Conservation (phyloP, 1,140 invertebrate genomes). For the Pseudomyrmex pallidus region DNA sequence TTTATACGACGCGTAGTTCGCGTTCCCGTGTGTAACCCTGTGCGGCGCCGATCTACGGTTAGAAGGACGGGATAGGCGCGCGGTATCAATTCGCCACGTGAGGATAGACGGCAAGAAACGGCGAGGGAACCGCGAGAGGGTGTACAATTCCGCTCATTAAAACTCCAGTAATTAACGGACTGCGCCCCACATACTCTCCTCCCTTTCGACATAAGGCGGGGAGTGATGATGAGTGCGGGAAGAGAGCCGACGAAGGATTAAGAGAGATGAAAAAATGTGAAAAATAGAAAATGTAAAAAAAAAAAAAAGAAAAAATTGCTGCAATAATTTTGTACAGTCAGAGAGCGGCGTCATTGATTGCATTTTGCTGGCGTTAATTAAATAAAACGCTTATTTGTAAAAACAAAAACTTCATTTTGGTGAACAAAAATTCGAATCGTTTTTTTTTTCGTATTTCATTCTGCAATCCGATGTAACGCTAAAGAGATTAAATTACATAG, state of each 20-base stretch:
- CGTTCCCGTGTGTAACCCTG: slow-evolving; percentile 1
- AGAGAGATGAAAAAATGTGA: neutral
- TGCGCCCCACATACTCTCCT: slow-evolving; percentile 41
- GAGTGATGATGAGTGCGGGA: neutral
- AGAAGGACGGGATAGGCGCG: slow-evolving; percentile 52
- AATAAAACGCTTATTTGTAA: neutral
- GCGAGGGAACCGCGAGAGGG: slow-evolving; percentile 40
- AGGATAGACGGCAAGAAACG: slow-evolving; percentile 50
- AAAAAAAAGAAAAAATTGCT: slow-evolving; percentile 12
- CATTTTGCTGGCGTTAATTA: too few species aligned
- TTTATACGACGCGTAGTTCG: slow-evolving; percentile 1
- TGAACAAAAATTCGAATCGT: neutral
- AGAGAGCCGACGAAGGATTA: slow-evolving; percentile 14
- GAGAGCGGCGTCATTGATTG: neutral
- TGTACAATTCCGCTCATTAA: slow-evolving; percentile 74
- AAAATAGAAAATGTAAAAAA: neutral
- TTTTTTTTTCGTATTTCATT: neutral
- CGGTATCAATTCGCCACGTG: slow-evolving; percentile 65
- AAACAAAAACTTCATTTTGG: neutral
- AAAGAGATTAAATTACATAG: neutral
- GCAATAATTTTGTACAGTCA: neutral
- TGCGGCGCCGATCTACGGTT: slow-evolving; percentile 46
- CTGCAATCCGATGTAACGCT: neutral
- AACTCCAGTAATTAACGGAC: slow-evolving; percentile 76
- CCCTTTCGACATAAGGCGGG: slow-evolving; percentile 44